Conservation (phyloP, 2,797 vertebrate species). For the Chromobotia macracanthus region DNA sequence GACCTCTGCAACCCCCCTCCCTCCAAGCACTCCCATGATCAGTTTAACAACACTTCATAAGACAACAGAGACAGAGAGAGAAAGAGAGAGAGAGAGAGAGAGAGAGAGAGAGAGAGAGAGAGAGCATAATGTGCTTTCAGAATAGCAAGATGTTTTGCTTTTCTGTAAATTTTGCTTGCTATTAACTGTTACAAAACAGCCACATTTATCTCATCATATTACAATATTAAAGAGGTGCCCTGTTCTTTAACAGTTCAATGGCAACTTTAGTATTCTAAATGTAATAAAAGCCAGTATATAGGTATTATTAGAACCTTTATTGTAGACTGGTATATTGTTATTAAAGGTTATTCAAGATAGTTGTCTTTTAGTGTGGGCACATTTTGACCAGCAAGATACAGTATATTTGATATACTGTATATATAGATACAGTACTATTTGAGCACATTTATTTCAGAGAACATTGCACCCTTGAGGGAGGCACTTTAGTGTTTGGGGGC, state of each 20-base stretch:
- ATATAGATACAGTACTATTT: not conserved
- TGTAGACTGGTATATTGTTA: too few relatives aligned
- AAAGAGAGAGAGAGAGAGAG: too few relatives aligned
- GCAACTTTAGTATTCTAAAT: too few relatives aligned
- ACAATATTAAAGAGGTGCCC: not conserved
- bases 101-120: not conserved
- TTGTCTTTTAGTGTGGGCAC: too few relatives aligned
- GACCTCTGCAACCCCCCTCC: conserved; percentile 50
- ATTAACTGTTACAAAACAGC: not conserved
- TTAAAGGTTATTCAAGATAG: too few relatives aligned
- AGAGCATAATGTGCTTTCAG: not conserved
- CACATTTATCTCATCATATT: not conserved
- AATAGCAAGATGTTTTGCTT: not conserved
- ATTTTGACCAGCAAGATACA: not conserved
- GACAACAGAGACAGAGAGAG: too few relatives aligned
- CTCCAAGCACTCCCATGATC: conserved; percentile 22
- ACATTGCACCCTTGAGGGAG: not conserved
- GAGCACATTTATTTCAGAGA: not conserved
- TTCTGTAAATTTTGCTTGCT: too few relatives aligned
- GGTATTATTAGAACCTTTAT: too few relatives aligned
- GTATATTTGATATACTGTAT: not conserved
- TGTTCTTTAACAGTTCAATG: not conserved
- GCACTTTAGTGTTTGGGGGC: not conserved
- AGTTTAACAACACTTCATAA: conserved; percentile 17
- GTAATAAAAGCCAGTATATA: too few relatives aligned